Evolutionary conservation across 2,888 invertebrate species (phyloP), one percentile per base, ranked within the genome.

Genomic region (Apodemia hepburni): DNA sequence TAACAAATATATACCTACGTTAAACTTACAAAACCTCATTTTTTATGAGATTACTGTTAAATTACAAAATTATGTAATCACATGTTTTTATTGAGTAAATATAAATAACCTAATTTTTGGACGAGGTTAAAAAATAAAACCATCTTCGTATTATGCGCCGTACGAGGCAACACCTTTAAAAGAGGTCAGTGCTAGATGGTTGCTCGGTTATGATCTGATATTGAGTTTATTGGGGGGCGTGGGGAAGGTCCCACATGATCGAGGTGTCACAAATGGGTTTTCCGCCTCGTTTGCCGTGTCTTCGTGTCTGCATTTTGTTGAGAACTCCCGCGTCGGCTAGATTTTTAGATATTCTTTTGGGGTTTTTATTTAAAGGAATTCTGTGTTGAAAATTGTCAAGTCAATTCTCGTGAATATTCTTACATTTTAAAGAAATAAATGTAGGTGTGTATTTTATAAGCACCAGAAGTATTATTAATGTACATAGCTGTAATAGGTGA

Each of bases 141-240:
- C 7, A 33, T 33, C 7, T 42, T 6, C 42, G 15, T 15, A 15
- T 15, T 3, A 12, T n/a, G 4, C 15, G 42, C 5, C 15, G 15
- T 42, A 42, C 22, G 45, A 15, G 59, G 38, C 45, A 45, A 15
- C 42, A 42, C 58, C 42, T 38, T 57, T 45, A 58, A 9, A 60
- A 62, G 72, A 64, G 65, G 60, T 63, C 62, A 64, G 68, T 64
- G 38, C 38, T 33, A n/a, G 38, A 6, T 70, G 72, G 73, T 62
- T 61, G 66, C 60, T 58, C 62, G 64, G 65, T 79, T 80, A 81
- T 81, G 81, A 82, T 80, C 80, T 76, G 80, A 84, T 85, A 83
- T 83, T 77, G 82, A 75, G 78, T 79, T 83, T 84, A 85, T 86
- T 82, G 84, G 66, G 68, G 67, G 68, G 68, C 68, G 69, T 65